These are phyloP conservation scores for Conchocele bisecta DNA, from an alignment of 2,888 invertebrate genomes.

Conservation along the genomic window DNA sequence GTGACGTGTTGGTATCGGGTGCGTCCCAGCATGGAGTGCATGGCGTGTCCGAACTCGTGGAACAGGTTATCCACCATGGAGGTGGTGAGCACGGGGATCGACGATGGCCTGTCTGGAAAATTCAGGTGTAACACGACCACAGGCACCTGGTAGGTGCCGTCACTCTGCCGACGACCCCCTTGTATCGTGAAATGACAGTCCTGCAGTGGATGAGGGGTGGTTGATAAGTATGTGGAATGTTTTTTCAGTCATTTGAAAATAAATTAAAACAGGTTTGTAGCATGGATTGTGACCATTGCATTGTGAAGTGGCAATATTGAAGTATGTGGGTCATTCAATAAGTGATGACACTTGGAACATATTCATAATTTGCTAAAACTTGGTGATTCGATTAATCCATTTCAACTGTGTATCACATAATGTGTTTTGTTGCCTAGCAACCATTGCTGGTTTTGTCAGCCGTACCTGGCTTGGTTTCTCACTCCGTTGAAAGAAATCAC, in stretches of 20 bases:
- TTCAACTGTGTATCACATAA: too few relatives aligned
- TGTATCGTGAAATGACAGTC: constrained; percentile 99
- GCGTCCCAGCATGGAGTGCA: constrained; percentile 98
- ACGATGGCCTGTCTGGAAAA: constrained; percentile 90
- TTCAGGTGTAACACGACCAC: constrained; percentile 97
- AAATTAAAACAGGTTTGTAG: too few relatives aligned
- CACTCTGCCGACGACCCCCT: constrained; percentile 91
- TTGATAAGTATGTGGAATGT: background rate
- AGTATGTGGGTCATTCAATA: too few relatives aligned
- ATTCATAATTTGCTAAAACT: too few relatives aligned
- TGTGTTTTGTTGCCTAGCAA: too few relatives aligned
- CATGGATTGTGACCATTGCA: too few relatives aligned
- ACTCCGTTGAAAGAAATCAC: constrained; percentile 94
- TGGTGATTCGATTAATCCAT: too few relatives aligned
- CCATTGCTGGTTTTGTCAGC: background rate
- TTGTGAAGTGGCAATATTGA: too few relatives aligned
- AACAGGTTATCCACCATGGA: constrained; percentile 97
- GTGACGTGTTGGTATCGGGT: constrained; percentile 98
- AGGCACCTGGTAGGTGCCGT: constrained; percentile 93
- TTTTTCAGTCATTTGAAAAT: too few relatives aligned
- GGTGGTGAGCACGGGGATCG: constrained; percentile 88
- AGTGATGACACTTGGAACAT: too few relatives aligned
- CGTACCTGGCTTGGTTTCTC: constrained; percentile 93
- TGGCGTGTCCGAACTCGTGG: constrained; percentile 99
- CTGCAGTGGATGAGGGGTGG: constrained; percentile 66